Percentiles rank a stretch among this genome's conserved stretches.
Conservation (phyloP, 2,888 invertebrate species). For the Synergus umbraculus region DNA sequence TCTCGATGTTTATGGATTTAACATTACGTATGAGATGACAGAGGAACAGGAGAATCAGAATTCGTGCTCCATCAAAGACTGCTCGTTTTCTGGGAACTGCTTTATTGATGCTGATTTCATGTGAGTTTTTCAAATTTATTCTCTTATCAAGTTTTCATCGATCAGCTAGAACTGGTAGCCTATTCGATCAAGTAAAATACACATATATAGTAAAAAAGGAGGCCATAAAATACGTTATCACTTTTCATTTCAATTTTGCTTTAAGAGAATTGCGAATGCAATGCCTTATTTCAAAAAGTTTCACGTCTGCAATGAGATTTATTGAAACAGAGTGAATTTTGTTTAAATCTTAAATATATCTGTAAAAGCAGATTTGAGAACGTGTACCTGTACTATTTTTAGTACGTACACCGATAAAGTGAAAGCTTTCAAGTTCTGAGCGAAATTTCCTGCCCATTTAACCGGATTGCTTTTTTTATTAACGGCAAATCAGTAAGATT, state of each 20-base stretch:
- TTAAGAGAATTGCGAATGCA: too few species aligned
- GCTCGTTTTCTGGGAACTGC: slow-evolving; percentile 92
- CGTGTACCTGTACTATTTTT: not conserved
- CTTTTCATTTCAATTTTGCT: too few species aligned
- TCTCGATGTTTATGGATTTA: slow-evolving; percentile 93
- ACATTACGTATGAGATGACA: slow-evolving; percentile 93
- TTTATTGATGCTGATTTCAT: slow-evolving; percentile 84
- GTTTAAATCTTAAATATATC: not conserved
- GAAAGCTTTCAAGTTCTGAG: slow-evolving; percentile 11
- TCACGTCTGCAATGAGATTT: too few species aligned
- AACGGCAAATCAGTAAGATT: too few species aligned
- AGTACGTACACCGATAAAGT: not conserved
- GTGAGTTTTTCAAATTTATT: slow-evolving; percentile 79
- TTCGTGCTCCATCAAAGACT: slow-evolving; percentile 88
- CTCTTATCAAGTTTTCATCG: not conserved
- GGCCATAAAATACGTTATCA: too few species aligned
- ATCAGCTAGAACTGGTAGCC: too few species aligned
- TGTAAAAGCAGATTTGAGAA: slow-evolving; percentile 16
- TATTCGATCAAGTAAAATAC: too few species aligned
- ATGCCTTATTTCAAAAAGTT: too few species aligned
- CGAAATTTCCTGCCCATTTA: not conserved
- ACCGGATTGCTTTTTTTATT: not conserved
- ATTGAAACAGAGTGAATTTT: too few species aligned
- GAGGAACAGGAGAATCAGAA: slow-evolving; percentile 79
- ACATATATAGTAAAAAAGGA: too few species aligned